phyloP scores from a whole-genome alignment of 2,113 vertebrate genomes.

The Pseudorectes ferrugineus region DNA sequence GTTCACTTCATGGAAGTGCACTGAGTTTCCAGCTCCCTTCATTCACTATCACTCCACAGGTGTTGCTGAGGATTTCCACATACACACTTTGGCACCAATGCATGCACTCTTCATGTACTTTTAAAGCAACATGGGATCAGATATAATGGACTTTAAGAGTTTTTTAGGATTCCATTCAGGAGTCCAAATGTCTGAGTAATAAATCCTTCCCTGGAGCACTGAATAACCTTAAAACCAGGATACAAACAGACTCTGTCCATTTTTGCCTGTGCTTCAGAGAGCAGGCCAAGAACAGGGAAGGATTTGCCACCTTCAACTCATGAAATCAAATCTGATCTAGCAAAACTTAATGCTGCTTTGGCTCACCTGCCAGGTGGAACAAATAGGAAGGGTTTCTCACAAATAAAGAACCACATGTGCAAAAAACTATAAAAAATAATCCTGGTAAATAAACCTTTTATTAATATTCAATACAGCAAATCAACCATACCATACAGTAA shows the following conservation, averaged over 20 bases:
- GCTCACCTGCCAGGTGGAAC: neutral
- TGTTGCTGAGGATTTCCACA: neutral
- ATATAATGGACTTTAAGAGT: neutral
- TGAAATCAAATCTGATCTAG: neutral
- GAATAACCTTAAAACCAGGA: neutral
- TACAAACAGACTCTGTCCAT: accelerated
- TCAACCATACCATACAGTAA: neutral
- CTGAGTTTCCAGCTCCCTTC: neutral
- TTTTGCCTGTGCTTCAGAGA: neutral
- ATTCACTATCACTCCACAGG: neutral
- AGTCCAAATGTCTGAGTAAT: neutral
- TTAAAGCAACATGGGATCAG: neutral
- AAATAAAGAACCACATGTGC: neutral
- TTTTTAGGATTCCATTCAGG: neutral
- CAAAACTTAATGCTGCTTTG: neutral
- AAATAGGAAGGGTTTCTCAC: neutral
- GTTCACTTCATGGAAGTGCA: neutral
- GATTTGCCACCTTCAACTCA: neutral
- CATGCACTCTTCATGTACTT: neutral
- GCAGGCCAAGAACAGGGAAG: neutral
- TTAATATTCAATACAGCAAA: neutral
- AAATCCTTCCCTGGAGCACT: neutral
- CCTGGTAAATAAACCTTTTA: slow-evolving; percentile 15
- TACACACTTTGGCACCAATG: neutral
- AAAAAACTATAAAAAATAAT: neutral